Base-by-base conservation (phyloP, 2,113 vertebrate genomes). In the Perognathus longimembris region DNA sequence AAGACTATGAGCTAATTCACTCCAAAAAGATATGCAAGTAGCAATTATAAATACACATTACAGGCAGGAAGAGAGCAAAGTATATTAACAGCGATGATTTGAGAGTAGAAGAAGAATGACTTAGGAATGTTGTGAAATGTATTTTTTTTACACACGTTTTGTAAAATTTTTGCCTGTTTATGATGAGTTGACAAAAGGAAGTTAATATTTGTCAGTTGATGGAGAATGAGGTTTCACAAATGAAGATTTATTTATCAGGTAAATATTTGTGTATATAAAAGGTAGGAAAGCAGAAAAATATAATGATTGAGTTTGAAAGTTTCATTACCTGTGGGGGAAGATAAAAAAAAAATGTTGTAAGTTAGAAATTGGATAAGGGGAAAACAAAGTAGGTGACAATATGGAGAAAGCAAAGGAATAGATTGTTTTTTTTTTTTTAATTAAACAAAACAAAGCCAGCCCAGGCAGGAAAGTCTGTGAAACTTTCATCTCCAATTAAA, bases 231-330 rank as follows among this genome's bases (percentile, higher is more conserved):
- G 20, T 92, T 95, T 93, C 42, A 69, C 9, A 30, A 80, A 77
- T 64, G 63, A 30, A 94, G 45, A 85, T 89, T 81, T 81, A 69
- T 88, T 93, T 84, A n/a, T 71, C 38, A 57, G 40, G 50, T 67
- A 90, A 92, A 88, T 75, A 88, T 82, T 90, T 88, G 54, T 92
- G 12, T 79, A 77, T 88, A 75, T 66, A 64, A 81, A 87, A 84
- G 3, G 20, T 63, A 61, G 22, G 18, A 70, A 10, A 90, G 18
- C 26, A 83, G 42, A 90, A n/a, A 17, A 67, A 83, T 69, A 83
- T 36, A 88, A 88, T 80, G 26, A 67, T 2, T 67, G 21, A 12
- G 0, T 64, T 95, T 73, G 26, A 74, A 94, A 76, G n/a, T 82
- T 76, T 82, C 8, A 82, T 75, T 91, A 80, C 15, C 7, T 80